Conservation (phyloP, 2,113 vertebrate genomes). For the Labrus mixtus region DNA sequence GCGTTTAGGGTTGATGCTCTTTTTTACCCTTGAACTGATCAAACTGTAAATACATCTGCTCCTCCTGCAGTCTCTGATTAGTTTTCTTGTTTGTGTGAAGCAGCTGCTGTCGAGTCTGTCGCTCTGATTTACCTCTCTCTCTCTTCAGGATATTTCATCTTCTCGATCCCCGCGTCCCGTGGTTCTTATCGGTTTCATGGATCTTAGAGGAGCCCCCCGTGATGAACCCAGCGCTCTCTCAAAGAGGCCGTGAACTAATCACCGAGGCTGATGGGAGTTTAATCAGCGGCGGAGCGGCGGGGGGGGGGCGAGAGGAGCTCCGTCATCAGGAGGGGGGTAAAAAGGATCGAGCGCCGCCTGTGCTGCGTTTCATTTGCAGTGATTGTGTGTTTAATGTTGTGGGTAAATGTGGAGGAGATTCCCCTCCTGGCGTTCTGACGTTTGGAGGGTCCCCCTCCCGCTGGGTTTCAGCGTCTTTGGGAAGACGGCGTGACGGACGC, state of each 20-base stretch:
- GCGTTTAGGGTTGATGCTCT: too few species aligned
- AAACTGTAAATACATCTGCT: too few species aligned
- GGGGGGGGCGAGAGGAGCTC: conserved; percentile 7
- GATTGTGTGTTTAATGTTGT: conserved; percentile 57
- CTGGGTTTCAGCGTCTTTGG: conserved; percentile 31
- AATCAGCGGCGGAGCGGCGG: conserved; percentile 6
- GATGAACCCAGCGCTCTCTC: neutral
- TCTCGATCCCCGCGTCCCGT: neutral
- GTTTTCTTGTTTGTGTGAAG: conserved; percentile 17
- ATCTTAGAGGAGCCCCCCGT: conserved; percentile 7
- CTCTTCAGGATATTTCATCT: neutral
- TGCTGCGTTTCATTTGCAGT: conserved; percentile 39
- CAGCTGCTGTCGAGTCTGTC: conserved; percentile 26
- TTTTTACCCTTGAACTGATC: too few species aligned
- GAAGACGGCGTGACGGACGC: conserved; percentile 1
- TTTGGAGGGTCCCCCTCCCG: conserved; percentile 19
- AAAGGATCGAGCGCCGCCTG: neutral
- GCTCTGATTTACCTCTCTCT: conserved; percentile 18
- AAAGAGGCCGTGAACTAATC: conserved; percentile 42
- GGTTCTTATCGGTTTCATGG: conserved; percentile 12
- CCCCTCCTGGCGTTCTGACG: conserved; percentile 31
- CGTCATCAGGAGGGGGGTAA: conserved; percentile 3
- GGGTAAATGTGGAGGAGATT: conserved; percentile 43
- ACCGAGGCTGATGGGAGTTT: conserved; percentile 31
- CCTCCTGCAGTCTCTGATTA: neutral